A percentile compares a stretch with the other conserved stretches of the same genome.
phyloP scores from a whole-genome alignment of 1,140 invertebrate genomes.

The Aphelenchoides avenae region DNA sequence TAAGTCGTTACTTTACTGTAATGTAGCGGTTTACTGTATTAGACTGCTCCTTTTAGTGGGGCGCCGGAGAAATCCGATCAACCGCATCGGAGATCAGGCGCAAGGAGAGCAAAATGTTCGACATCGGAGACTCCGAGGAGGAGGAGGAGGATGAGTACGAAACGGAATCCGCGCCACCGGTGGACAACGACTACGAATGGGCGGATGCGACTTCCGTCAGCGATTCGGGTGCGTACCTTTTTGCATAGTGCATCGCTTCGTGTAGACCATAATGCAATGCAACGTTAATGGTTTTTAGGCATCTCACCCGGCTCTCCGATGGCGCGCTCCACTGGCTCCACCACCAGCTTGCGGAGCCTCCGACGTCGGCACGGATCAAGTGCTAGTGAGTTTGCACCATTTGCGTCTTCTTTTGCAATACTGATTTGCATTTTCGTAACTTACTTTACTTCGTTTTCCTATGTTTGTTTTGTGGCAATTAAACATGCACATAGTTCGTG shows the following conservation, averaged over 20 bases:
- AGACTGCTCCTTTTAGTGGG: slow-evolving; percentile 20
- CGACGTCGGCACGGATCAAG: slow-evolving; percentile 1
- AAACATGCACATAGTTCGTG: too few relatives aligned
- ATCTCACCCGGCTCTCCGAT: slow-evolving; percentile 26
- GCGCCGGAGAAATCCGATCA: slow-evolving; percentile 32
- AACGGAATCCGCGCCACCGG: background rate
- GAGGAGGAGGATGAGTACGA: slow-evolving; percentile 9
- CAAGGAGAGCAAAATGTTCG: slow-evolving; percentile 22
- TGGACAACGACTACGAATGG: slow-evolving; percentile 10
- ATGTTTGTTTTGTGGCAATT: too few relatives aligned
- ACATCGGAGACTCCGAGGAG: slow-evolving; percentile 10
- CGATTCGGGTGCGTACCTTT: slow-evolving; percentile 20
- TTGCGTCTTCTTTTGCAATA: too few relatives aligned
- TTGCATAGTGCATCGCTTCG: slow-evolving; percentile 5
- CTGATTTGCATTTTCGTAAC: too few relatives aligned
- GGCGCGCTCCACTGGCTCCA: slow-evolving; percentile 3
- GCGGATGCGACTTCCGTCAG: background rate
- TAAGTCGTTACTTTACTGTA: too few relatives aligned
- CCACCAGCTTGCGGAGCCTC: slow-evolving; percentile 9
- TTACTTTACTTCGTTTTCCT: too few relatives aligned
- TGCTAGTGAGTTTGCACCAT: too few relatives aligned
- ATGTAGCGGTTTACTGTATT: too few relatives aligned
- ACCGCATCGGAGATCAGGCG: slow-evolving; percentile 10
- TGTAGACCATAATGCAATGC: too few relatives aligned
- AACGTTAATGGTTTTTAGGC: too few relatives aligned